A percentile compares a stretch with the other conserved stretches of the same genome.
phyloP scores from a whole-genome alignment of 2,113 vertebrate genomes.

The Tympanuchus pallidicinctus region DNA sequence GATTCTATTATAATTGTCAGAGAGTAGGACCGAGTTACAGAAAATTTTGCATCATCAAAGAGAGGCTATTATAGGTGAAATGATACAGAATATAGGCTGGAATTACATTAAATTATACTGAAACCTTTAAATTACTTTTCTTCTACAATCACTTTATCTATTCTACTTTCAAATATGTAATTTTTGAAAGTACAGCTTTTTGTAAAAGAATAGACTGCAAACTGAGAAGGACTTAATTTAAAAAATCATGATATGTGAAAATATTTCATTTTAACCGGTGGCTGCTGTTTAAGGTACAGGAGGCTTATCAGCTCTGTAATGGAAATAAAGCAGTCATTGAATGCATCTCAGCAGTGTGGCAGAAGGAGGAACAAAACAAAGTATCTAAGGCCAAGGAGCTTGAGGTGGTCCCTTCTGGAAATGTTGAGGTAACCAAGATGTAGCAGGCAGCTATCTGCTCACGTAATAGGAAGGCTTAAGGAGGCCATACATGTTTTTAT shows the following conservation, averaged over 20 bases:
- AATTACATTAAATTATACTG: conserved; percentile 29
- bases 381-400: background rate
- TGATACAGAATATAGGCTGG: conserved; percentile 20
- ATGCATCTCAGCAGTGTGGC: background rate
- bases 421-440: background rate
- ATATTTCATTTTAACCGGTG: conserved; percentile 30
- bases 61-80: conserved; percentile 38
- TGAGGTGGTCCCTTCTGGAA: background rate
- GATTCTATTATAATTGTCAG: background rate
- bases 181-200: conserved; percentile 8
- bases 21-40: conserved; percentile 6
- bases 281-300: background rate
- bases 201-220: background rate
- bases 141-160: conserved; percentile 4
- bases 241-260: background rate
- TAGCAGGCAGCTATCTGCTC: background rate
- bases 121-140: conserved; percentile 40
- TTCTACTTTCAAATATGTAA: background rate
- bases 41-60: conserved; percentile 18
- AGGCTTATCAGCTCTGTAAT: background rate
- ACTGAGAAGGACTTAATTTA: conserved; percentile 8
- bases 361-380: background rate
- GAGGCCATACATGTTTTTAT: background rate
- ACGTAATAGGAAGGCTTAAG: background rate
- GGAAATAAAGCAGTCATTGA: background rate